Evolutionary conservation across 1,140 invertebrate species (phyloP).

Genomic region (Neodiprion fabricii): DNA sequence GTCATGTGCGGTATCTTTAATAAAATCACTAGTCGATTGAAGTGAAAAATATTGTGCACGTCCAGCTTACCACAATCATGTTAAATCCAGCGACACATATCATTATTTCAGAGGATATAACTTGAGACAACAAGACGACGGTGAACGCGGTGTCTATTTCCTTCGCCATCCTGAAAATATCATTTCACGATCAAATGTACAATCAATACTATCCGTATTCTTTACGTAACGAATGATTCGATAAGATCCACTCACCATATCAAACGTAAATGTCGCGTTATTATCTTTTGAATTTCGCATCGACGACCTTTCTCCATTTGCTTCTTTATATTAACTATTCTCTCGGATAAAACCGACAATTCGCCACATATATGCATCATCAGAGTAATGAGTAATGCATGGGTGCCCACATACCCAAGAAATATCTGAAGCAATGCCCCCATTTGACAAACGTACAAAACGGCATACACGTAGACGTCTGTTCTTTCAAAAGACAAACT

Average conservation of each 20-base stretch:
- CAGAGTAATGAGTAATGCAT: neutral
- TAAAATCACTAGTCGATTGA: too few species aligned
- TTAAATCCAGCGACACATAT: neutral
- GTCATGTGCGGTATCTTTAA: too few species aligned
- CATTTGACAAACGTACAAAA: neutral
- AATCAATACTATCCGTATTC: neutral
- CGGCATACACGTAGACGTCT: neutral
- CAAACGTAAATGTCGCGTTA: too few species aligned
- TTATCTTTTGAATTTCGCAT: too few species aligned
- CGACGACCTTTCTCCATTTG: too few species aligned
- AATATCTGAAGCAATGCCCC: neutral
- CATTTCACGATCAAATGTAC: neutral
- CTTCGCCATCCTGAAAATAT: neutral
- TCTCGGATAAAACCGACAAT: neutral
- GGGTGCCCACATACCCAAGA: neutral
- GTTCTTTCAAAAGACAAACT: neutral
- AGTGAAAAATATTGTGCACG: neutral
- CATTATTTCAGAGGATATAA: neutral
- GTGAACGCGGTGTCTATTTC: neutral
- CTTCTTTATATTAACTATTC: too few species aligned
- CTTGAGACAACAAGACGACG: neutral
- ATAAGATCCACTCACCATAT: neutral
- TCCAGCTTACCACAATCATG: slow-evolving; percentile 5
- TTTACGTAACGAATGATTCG: neutral
- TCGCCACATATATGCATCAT: neutral